phyloP scores from a whole-genome alignment of 2,113 vertebrate species.

The Scophthalmus maximus region DNA sequence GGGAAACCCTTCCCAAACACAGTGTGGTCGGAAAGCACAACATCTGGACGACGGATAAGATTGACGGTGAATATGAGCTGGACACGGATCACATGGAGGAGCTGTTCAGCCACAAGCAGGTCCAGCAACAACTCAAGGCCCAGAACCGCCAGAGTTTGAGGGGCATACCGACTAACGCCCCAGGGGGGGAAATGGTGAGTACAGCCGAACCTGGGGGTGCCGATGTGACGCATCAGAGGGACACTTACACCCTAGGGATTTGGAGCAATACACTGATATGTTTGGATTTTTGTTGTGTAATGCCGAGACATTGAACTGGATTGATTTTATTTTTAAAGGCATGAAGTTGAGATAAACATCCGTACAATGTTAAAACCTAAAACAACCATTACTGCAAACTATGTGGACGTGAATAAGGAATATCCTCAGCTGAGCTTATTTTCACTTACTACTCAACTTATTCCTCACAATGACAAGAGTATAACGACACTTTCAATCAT shows the following conservation, averaged over 20 bases:
- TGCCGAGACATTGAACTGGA: conserved; percentile 9
- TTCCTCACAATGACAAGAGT: too few species aligned
- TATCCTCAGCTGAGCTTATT: not conserved
- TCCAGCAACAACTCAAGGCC: conserved; percentile 48
- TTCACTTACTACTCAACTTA: too few species aligned
- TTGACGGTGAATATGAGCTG: conserved; percentile 75
- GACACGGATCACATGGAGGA: conserved; percentile 85
- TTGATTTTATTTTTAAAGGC: conserved; percentile 12
- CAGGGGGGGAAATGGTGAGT: conserved; percentile 77
- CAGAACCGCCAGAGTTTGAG: conserved; percentile 40
- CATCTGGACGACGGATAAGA: conserved; percentile 83
- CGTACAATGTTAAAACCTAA: too few species aligned
- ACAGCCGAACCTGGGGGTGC: not conserved
- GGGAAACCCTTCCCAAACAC: conserved; percentile 85
- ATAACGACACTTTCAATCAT: too few species aligned
- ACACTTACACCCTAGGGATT: not conserved
- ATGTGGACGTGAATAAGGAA: too few species aligned
- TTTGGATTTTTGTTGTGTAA: conserved; percentile 22
- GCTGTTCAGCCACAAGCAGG: conserved; percentile 82
- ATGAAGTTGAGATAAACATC: conserved; percentile 19
- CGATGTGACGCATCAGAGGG: too few species aligned
- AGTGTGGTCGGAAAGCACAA: conserved; percentile 82
- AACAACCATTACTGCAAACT: not conserved
- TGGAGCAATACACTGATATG: conserved; percentile 16
- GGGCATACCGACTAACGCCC: conserved; percentile 38